Percentiles rank a stretch among this genome's conserved stretches.
Conservation (phyloP, 2,113 vertebrate genomes). For the Phalacrocorax brasilianus region DNA sequence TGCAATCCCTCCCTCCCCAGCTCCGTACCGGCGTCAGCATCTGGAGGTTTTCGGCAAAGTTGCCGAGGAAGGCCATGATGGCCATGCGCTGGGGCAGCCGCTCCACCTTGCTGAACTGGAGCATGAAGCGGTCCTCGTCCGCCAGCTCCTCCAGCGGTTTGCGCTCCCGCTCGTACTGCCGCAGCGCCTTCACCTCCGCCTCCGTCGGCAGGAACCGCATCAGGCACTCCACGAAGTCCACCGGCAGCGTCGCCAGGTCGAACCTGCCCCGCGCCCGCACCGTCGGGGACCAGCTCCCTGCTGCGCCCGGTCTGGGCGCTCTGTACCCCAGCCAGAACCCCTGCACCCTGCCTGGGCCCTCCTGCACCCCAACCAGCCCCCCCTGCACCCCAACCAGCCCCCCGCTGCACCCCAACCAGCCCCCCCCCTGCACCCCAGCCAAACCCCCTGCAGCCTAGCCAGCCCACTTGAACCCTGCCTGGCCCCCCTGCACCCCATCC, state of each 20-base stretch:
- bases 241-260: slow-evolving; percentile 87
- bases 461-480: no score
- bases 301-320: accelerated
- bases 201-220: slow-evolving; percentile 94
- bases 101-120: slow-evolving; percentile 93
- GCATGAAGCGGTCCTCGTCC: slow-evolving; percentile 93
- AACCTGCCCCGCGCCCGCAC: slow-evolving; percentile 70
- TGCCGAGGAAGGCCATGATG: slow-evolving; percentile 94
- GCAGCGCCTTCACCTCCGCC: slow-evolving; percentile 84
- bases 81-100: slow-evolving; percentile 93
- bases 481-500: background rate
- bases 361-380: no score
- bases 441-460: background rate
- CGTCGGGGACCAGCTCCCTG: accelerated
- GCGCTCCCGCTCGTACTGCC: slow-evolving; percentile 90
- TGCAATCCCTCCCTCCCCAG: accelerated
- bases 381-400: no score
- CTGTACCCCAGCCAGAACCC: background rate
- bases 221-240: slow-evolving; percentile 95
- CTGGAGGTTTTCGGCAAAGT: slow-evolving; percentile 87
- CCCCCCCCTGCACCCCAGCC: no score
- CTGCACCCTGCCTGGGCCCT: background rate
- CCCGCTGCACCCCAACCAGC: no score
- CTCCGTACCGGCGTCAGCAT: slow-evolving; percentile 88
- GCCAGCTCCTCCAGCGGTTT: slow-evolving; percentile 90